phyloP scores from a whole-genome alignment of 1,140 invertebrate genomes.

The Hypsibius dujardini region DNA sequence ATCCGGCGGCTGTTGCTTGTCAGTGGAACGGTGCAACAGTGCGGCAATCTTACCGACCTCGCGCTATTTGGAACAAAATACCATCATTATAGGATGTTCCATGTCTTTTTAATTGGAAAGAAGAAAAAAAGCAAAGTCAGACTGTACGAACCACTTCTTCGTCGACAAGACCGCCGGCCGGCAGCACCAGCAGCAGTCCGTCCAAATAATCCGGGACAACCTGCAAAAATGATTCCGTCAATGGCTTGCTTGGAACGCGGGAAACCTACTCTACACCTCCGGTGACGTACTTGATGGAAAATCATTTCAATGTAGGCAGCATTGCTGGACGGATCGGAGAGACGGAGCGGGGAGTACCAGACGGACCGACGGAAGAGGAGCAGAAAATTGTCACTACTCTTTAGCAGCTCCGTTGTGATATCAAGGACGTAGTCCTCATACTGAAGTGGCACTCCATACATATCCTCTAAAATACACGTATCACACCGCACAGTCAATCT shows the following conservation, averaged over 20 bases:
- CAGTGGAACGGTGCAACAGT: conserved; percentile 69
- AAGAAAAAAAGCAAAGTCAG: too few species aligned
- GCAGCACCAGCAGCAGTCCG: conserved; percentile 67
- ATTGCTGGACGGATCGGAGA: conserved; percentile 22
- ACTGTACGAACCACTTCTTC: conserved; percentile 56
- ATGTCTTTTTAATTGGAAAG: too few species aligned
- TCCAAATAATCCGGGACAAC: conserved; percentile 89
- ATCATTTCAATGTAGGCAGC: conserved; percentile 74
- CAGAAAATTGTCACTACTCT: conserved; percentile 73
- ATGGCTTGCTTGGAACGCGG: background rate
- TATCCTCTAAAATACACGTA: background rate
- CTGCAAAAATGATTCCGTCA: conserved; percentile 24
- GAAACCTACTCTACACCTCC: too few species aligned
- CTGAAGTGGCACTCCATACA: conserved; percentile 22
- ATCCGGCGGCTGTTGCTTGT: conserved; percentile 62
- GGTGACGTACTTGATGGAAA: conserved; percentile 56
- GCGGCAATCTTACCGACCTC: conserved; percentile 77
- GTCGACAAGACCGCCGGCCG: conserved; percentile 53
- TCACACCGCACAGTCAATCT: too few species aligned
- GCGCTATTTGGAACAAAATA: conserved; percentile 38
- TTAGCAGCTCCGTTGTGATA: conserved; percentile 81
- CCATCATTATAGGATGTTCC: too few species aligned
- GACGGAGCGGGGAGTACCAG: conserved; percentile 74
- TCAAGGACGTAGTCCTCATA: conserved; percentile 86
- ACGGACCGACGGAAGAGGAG: conserved; percentile 93